phyloP scores from a whole-genome alignment of 1,140 invertebrate species.

The Ctenoplectra terminalis region DNA sequence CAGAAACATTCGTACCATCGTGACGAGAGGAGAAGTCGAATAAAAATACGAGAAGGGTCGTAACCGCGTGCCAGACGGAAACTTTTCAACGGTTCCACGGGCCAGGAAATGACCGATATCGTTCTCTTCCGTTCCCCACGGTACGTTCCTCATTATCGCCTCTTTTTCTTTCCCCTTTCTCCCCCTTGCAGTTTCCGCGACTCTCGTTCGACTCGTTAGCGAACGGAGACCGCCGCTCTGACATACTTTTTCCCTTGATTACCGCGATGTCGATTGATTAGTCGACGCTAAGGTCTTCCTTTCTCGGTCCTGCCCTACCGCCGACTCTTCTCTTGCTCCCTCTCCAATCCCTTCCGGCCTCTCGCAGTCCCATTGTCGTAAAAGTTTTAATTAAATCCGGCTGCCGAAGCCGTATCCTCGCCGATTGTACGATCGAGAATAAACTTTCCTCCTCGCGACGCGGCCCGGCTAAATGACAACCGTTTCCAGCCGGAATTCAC shows the following conservation, averaged over 20 bases:
- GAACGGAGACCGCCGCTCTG: background rate
- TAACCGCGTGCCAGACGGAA: background rate
- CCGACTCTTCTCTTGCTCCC: background rate
- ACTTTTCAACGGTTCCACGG: constrained; percentile 27
- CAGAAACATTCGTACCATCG: background rate
- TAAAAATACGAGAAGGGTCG: background rate
- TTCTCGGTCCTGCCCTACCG: background rate
- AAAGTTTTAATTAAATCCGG: constrained; percentile 71
- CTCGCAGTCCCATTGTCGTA: constrained; percentile 49
- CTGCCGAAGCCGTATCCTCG: constrained; percentile 53
- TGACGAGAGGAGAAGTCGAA: background rate
- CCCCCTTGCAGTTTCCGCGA: background rate
- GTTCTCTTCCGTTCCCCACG: constrained; percentile 38
- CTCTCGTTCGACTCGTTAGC: constrained; percentile 41
- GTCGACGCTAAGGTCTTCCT: constrained; percentile 54
- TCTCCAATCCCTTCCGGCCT: background rate
- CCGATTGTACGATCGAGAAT: constrained; percentile 58
- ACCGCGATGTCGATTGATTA: constrained; percentile 64
- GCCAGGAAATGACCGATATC: constrained; percentile 53
- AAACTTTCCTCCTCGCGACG: constrained; percentile 52
- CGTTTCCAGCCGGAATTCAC: constrained; percentile 39
- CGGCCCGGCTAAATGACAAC: constrained; percentile 41
- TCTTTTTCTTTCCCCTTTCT: constrained; percentile 5
- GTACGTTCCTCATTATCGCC: constrained; percentile 60
- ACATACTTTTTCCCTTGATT: constrained; percentile 62